Conservation (phyloP, 2,888 invertebrate genomes). For the Rotaria socialis region DNA sequence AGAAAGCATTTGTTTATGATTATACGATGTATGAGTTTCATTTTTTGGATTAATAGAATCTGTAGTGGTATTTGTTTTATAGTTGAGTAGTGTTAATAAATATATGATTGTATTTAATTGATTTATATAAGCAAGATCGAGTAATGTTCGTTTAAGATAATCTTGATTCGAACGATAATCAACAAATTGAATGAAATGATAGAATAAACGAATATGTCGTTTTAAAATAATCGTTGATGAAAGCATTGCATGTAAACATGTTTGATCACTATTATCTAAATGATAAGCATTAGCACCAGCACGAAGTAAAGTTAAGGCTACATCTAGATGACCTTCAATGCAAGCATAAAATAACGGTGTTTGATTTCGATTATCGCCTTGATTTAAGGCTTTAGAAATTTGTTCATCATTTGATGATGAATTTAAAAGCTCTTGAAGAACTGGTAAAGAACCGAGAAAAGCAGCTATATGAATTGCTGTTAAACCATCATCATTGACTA, state of each 20-base stretch:
- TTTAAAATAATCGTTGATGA: slow-evolving; percentile 22
- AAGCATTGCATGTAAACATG: slow-evolving; percentile 25
- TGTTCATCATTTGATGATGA: neutral
- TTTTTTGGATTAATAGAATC: neutral
- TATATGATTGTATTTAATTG: neutral
- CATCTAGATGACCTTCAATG: neutral
- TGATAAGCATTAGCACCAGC: slow-evolving; percentile 20
- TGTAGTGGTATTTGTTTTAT: neutral
- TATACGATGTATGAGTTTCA: neutral
- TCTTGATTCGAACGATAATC: neutral
- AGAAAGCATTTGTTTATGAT: neutral
- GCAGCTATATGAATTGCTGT: slow-evolving; percentile 6
- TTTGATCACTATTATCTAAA: slow-evolving; percentile 24
- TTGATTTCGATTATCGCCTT: slow-evolving; percentile 18
- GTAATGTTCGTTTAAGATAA: slow-evolving; percentile 19
- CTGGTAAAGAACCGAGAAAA: neutral
- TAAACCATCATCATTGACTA: neutral
- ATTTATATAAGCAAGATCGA: neutral
- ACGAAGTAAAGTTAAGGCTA: neutral
- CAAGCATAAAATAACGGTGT: slow-evolving; percentile 18
- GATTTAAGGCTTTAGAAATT: neutral
- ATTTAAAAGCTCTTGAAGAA: slow-evolving; percentile 3
- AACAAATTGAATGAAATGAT: slow-evolving; percentile 5
- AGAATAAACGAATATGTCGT: slow-evolving; percentile 12
- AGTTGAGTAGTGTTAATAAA: neutral